Conservation (phyloP, 1,140 invertebrate genomes). For the Drosophila lini region DNA sequence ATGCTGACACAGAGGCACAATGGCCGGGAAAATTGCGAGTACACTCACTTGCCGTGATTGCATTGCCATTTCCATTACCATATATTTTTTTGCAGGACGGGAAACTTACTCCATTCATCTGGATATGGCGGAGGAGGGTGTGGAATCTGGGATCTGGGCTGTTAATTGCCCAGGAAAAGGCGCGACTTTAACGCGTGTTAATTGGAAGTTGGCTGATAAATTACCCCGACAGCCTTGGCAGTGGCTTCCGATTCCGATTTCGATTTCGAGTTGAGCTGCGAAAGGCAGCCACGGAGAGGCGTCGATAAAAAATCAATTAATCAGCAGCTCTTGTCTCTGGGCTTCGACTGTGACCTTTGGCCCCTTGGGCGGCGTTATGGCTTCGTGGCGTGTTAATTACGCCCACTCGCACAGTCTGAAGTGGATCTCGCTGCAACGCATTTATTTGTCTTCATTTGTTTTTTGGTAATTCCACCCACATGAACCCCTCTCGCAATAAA, state of each 20-base stretch:
- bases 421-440: conserved; percentile 21
- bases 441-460: background rate
- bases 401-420: conserved; percentile 25
- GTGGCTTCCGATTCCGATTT: conserved; percentile 30
- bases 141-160: background rate
- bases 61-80: conserved; percentile 11
- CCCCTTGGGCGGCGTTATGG: conserved; percentile 42
- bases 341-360: conserved; percentile 50
- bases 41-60: conserved; percentile 20
- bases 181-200: conserved; percentile 50
- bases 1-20: conserved; percentile 17
- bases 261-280: conserved; percentile 1
- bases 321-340: conserved; percentile 49
- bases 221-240: conserved; percentile 20
- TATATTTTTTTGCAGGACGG: background rate
- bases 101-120: conserved; percentile 4
- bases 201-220: conserved; percentile 59
- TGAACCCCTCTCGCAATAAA: conserved; percentile 26
- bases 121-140: background rate
- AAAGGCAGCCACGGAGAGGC: conserved; percentile 22
- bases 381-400: conserved; percentile 51
- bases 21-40: conserved; percentile 14
- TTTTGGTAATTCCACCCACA: conserved; percentile 1
- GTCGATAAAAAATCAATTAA: conserved; percentile 71
- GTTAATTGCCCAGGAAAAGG: conserved; percentile 48